phyloP scores from a whole-genome alignment of 2,797 vertebrate genomes.

The Capromys pilorides region DNA sequence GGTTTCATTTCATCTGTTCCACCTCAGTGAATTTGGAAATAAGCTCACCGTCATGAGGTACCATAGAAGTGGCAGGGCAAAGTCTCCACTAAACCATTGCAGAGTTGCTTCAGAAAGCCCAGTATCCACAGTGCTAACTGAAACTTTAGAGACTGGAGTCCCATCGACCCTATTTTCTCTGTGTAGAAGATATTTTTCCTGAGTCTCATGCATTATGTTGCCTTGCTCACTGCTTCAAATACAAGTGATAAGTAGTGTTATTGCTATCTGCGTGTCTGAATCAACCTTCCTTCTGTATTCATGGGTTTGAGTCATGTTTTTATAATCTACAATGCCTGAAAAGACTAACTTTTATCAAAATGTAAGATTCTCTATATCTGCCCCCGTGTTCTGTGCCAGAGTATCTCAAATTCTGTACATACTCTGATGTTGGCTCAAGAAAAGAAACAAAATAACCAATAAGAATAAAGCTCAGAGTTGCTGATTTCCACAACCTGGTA shows the following conservation, averaged over 20 bases:
- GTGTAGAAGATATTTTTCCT: neutral
- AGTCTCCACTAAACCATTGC: neutral
- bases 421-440: neutral
- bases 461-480: slow-evolving; percentile 25
- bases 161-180: neutral
- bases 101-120: neutral
- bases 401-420: neutral
- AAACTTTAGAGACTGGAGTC: neutral
- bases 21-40: slow-evolving; percentile 19
- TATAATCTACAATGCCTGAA: neutral
- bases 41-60: neutral
- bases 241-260: neutral
- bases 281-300: neutral
- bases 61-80: neutral
- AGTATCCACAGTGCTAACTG: neutral
- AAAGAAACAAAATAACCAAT: neutral
- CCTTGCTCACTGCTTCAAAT: neutral
- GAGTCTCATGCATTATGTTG: neutral
- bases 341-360: neutral
- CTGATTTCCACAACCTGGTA: slow-evolving; percentile 12
- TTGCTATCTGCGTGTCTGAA: neutral
- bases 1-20: neutral
- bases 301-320: neutral
- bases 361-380: neutral
- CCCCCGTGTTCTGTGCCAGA: neutral